phyloP scores from a whole-genome alignment of 92 coral and sea anemone species.

The Chrysogorgia sp. region DNA sequence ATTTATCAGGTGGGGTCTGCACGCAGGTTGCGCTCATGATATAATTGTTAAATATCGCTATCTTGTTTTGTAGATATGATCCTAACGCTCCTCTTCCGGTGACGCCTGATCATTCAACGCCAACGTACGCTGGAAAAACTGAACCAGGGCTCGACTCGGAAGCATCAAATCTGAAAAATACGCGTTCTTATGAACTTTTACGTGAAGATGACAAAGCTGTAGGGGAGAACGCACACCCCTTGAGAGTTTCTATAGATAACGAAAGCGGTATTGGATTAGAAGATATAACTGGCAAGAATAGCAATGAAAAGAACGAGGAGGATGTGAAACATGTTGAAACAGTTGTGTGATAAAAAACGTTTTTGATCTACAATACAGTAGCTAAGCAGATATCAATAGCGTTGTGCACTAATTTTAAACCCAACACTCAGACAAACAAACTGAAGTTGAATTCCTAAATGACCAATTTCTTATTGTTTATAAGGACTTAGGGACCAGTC shows the following conservation, averaged over 20 bases:
- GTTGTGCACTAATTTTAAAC: no score
- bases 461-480: no score
- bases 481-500: no score
- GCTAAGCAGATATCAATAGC: no score
- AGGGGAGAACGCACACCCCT: not conserved
- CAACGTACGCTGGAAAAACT: not conserved
- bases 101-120: slow-evolving; percentile 4
- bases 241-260: not conserved
- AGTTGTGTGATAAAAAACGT: slow-evolving; percentile 8
- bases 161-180: slow-evolving; percentile 4
- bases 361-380: no score
- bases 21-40: no score
- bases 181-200: slow-evolving; percentile 25
- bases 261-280: slow-evolving; percentile 28
- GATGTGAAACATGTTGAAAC: slow-evolving; percentile 3
- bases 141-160: slow-evolving; percentile 13
- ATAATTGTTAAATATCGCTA: no score
- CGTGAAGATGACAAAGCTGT: not conserved
- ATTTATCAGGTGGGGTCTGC: no score
- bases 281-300: slow-evolving; percentile 5
- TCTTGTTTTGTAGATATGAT: slow-evolving; percentile 28
- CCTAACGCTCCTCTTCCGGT: slow-evolving; percentile 35
- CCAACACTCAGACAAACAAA: no score
- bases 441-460: no score
- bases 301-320: not conserved